Conservation (phyloP, 1,140 invertebrate genomes). For the Drosophila obscura region DNA sequence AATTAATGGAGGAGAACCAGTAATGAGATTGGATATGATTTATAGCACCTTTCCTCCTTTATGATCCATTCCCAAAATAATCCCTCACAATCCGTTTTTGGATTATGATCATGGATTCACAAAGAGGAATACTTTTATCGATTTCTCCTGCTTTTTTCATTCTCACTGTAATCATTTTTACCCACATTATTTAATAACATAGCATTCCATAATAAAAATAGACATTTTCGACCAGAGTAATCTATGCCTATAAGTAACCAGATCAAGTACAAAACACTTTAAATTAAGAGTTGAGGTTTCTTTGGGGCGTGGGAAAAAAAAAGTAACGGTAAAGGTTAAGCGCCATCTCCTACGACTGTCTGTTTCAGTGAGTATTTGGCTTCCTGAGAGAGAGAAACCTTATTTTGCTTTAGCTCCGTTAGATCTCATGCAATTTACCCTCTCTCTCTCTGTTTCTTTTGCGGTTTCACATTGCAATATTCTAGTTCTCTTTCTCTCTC, state of each 20-base stretch:
- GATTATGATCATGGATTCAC: too few relatives aligned
- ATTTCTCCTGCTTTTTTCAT: too few relatives aligned
- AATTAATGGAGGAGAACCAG: constrained; percentile 19
- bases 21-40: constrained; percentile 9
- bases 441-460: background rate
- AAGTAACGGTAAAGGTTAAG: constrained; percentile 51
- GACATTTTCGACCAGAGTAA: constrained; percentile 13
- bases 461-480: too few relatives aligned
- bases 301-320: constrained; percentile 9
- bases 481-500: background rate
- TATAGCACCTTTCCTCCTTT: constrained; percentile 7
- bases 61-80: background rate
- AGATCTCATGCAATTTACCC: background rate
- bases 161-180: background rate
- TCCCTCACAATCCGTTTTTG: background rate
- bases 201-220: constrained; percentile 46
- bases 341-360: constrained; percentile 29
- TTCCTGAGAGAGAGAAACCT: background rate
- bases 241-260: constrained; percentile 18
- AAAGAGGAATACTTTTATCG: too few relatives aligned
- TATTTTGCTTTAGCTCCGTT: background rate
- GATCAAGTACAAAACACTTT: constrained; percentile 73
- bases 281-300: constrained; percentile 23
- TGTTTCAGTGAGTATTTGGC: constrained; percentile 9
- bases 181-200: constrained; percentile 45